Conservation (phyloP, 2,888 invertebrate genomes). For the Lithodes maja region DNA sequence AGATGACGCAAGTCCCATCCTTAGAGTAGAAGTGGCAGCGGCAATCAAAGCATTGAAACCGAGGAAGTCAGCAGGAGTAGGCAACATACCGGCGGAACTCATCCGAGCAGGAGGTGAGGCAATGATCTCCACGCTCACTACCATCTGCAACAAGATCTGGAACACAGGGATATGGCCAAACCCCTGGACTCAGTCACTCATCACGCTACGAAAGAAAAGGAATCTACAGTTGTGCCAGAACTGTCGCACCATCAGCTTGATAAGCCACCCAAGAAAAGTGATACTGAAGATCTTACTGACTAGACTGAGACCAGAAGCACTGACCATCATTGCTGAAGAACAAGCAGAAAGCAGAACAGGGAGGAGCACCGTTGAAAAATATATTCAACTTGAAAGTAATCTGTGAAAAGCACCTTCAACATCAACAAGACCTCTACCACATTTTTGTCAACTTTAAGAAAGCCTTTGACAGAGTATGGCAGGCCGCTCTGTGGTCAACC, state of each 20-base stretch:
- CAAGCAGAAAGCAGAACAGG: background rate
- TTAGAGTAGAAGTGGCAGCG: background rate
- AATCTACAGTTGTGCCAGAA: slow-evolving; percentile 34
- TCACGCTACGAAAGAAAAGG: slow-evolving; percentile 25
- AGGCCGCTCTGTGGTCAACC: background rate
- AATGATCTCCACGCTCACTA: background rate
- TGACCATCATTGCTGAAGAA: background rate
- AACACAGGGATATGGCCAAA: slow-evolving; percentile 12
- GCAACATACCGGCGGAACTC: slow-evolving; percentile 11
- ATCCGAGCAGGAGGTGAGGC: background rate
- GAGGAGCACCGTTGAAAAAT: slow-evolving; percentile 15
- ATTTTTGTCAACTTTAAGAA: background rate
- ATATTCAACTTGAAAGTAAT: slow-evolving; percentile 16
- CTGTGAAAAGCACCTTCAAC: slow-evolving; percentile 17
- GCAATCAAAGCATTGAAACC: slow-evolving; percentile 3
- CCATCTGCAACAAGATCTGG: slow-evolving; percentile 16
- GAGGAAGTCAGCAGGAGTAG: slow-evolving; percentile 19
- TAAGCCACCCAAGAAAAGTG: too few species aligned
- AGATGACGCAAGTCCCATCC: background rate
- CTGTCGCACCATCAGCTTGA: background rate
- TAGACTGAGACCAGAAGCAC: too few species aligned
- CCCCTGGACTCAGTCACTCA: slow-evolving; percentile 20
- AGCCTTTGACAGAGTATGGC: background rate
- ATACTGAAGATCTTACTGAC: too few species aligned
- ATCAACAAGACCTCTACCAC: background rate